These are phyloP conservation scores for Psephotus haematonotus DNA, from an alignment of 2,113 vertebrate species.

Conservation along the genomic window DNA sequence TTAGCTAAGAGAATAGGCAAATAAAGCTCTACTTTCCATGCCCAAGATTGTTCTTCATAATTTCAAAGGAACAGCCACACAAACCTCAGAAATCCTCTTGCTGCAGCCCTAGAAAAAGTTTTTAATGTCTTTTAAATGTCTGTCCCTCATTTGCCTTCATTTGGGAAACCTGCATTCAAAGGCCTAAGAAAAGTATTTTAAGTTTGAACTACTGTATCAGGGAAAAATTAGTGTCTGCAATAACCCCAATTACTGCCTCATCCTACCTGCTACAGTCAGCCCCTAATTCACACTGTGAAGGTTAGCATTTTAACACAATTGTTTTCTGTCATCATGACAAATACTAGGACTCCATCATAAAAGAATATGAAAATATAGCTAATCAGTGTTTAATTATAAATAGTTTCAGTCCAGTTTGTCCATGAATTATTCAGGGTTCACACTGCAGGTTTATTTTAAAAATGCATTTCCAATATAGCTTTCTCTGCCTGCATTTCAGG, in stretches of 20 bases:
- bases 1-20: neutral
- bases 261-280: neutral
- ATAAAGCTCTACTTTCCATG: neutral
- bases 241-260: neutral
- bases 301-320: neutral
- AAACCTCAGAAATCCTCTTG: neutral
- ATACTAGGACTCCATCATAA: neutral
- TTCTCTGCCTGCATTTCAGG: neutral
- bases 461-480: neutral
- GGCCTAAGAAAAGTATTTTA: neutral
- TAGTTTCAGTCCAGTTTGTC: neutral
- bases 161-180: neutral
- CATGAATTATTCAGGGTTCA: neutral
- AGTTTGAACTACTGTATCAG: neutral
- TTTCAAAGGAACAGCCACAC: neutral
- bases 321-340: neutral
- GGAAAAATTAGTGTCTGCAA: neutral
- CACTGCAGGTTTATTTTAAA: neutral
- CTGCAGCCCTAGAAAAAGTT: neutral
- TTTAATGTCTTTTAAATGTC: neutral
- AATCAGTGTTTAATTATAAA: neutral
- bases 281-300: neutral
- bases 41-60: neutral
- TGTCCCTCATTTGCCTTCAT: neutral
- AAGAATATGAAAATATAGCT: neutral